These are phyloP conservation scores for Lacerta agilis DNA, from an alignment of 2,797 vertebrate species.

Conservation along the genomic window DNA sequence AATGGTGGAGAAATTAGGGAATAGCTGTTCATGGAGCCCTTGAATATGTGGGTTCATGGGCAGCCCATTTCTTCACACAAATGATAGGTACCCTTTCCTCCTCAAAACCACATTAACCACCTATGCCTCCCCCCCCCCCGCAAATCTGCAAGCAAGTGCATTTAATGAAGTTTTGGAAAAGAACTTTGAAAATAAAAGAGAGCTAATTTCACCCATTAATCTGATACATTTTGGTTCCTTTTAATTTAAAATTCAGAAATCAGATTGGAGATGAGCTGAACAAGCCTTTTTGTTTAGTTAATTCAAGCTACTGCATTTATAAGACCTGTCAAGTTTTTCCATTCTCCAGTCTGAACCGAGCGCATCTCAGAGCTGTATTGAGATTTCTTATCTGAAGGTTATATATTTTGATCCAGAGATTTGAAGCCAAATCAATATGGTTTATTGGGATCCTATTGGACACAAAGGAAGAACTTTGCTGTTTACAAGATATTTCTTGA, in stretches of 20 bases:
- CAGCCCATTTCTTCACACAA: not conserved
- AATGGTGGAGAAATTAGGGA: not conserved
- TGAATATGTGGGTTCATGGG: not conserved
- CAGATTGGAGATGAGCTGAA: slow-evolving; percentile 37
- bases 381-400: slow-evolving; percentile 10
- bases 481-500: slow-evolving; percentile 24
- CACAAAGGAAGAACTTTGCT: slow-evolving; percentile 4
- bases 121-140: too few species aligned
- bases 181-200: slow-evolving; percentile 63
- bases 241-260: slow-evolving; percentile 58
- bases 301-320: slow-evolving; percentile 47
- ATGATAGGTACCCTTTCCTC: not conserved
- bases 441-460: slow-evolving; percentile 36
- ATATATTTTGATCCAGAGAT: slow-evolving; percentile 20
- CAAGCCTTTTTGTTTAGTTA: slow-evolving; percentile 41
- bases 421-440: slow-evolving; percentile 33
- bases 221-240: slow-evolving; percentile 58
- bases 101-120: not conserved
- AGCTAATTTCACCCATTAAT: slow-evolving; percentile 57
- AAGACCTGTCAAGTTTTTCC: not conserved
- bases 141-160: slow-evolving; percentile 8
- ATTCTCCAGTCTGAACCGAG: slow-evolving; percentile 18
- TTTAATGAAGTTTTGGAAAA: slow-evolving; percentile 66
- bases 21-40: not conserved
- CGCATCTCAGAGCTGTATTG: not conserved